These are phyloP conservation scores for Bhutanitis thaidina DNA, from an alignment of 2,888 invertebrate species.

Conservation along the genomic window DNA sequence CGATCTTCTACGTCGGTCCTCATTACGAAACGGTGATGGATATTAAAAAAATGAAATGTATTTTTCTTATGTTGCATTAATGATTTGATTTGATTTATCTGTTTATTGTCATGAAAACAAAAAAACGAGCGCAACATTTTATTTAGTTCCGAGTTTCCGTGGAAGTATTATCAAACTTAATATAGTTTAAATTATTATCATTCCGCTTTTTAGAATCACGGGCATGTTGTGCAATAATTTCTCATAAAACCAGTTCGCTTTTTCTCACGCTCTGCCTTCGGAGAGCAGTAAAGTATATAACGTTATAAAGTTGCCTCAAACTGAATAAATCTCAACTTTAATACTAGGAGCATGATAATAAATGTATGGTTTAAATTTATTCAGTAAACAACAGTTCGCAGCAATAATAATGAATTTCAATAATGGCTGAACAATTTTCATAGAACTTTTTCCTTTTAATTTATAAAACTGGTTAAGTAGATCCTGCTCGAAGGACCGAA, in stretches of 20 bases:
- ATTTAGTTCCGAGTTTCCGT: no score
- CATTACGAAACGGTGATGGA: no score
- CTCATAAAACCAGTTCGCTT: conserved; percentile 31
- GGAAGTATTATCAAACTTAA: neutral
- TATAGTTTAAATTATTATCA: conserved; percentile 5
- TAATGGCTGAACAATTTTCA: neutral
- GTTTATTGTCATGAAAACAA: no score
- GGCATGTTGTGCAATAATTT: conserved; percentile 33
- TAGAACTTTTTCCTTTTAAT: no score
- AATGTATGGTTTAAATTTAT: conserved; percentile 7
- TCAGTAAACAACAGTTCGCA: conserved; percentile 1
- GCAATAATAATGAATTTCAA: neutral
- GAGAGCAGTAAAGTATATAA: conserved; percentile 28
- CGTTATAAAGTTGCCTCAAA: conserved; percentile 30
- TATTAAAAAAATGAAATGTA: no score
- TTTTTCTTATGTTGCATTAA: no score
- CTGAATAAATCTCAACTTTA: conserved; percentile 28
- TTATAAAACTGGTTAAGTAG: no score
- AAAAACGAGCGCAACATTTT: no score
- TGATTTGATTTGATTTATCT: no score
- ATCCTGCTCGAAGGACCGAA: no score
- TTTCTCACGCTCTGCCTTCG: conserved; percentile 28
- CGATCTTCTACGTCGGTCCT: no score
- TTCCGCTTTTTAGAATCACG: conserved; percentile 21
- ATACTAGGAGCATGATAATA: conserved; percentile 20